Evolutionary conservation across 2,113 vertebrate genomes (phyloP).

Genomic region (Struthio camelus): DNA sequence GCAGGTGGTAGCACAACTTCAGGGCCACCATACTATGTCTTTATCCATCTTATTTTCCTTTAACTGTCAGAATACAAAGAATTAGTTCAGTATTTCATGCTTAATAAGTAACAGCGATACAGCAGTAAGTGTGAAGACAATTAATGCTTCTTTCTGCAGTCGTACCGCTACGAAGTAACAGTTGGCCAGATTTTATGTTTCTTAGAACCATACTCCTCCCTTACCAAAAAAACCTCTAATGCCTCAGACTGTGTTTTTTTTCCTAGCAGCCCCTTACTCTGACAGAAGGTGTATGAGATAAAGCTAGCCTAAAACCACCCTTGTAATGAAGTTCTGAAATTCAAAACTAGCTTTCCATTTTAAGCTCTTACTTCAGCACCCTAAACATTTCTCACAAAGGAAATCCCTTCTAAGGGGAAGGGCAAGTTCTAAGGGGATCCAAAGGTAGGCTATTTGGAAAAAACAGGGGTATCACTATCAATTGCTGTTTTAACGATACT

Average conservation of each 20-base stretch:
- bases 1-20: background rate
- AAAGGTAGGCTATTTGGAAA: background rate
- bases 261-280: background rate
- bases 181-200: background rate
- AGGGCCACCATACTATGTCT: background rate
- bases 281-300: background rate
- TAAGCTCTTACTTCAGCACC: background rate
- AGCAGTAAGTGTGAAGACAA: background rate
- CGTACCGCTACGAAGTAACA: background rate
- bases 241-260: background rate
- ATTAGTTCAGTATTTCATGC: background rate
- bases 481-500: background rate
- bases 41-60: background rate
- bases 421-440: background rate
- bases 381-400: background rate
- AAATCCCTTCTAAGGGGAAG: too few relatives aligned
- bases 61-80: background rate
- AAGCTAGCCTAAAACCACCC: background rate
- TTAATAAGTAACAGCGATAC: background rate
- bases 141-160: background rate
- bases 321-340: background rate
- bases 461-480: background rate
- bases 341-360: background rate
- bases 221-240: background rate
- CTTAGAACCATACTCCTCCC: background rate